Percentiles rank a stretch among this genome's conserved stretches.
Evolutionary conservation across 2,797 vertebrate genomes (phyloP).

Genomic region (Emys orbicularis): DNA sequence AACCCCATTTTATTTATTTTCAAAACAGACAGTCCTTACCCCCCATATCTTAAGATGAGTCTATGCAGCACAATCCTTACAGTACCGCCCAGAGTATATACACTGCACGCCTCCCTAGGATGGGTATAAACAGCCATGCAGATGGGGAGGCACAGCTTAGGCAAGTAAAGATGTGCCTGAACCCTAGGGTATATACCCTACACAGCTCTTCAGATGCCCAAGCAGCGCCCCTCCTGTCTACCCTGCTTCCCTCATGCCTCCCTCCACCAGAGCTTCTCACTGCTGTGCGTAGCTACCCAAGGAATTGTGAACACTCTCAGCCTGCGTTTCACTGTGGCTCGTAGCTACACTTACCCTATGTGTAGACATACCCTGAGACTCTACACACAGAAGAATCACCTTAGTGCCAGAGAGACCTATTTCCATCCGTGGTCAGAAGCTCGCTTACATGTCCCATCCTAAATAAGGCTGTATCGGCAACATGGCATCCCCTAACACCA

Average conservation of each 20-base stretch:
- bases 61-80: neutral
- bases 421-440: neutral
- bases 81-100: neutral
- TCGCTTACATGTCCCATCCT: accelerated
- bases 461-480: accelerated
- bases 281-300: neutral
- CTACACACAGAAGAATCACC: neutral
- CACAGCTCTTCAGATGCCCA: neutral
- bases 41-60: neutral
- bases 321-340: neutral
- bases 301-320: neutral
- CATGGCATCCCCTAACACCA: neutral
- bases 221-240: neutral
- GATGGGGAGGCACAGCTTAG: neutral
- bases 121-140: neutral
- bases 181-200: neutral
- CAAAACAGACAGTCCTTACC: neutral
- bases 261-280: no score
- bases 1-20: neutral
- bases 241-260: neutral
- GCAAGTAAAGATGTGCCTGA: neutral
- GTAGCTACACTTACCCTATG: neutral
- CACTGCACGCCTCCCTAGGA: neutral
- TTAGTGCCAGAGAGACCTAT: neutral
- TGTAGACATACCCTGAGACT: neutral